Base-by-base conservation (phyloP, 2,888 invertebrate genomes). In the Scrobipalpa atriplicella region DNA sequence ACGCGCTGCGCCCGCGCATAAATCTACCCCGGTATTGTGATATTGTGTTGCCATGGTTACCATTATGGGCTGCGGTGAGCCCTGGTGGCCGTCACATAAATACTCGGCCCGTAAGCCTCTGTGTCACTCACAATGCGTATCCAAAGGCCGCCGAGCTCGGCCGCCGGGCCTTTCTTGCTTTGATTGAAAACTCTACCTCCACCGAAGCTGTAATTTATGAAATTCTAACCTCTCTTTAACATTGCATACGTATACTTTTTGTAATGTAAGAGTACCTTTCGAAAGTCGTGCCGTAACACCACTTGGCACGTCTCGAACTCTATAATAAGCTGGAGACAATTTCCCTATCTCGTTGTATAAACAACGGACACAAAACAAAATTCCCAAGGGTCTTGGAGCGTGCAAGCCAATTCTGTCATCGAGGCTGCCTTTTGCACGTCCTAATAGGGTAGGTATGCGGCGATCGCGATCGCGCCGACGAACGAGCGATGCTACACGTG, bases 41-140 rank as follows among this genome's bases (percentile, higher is more conserved):
- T 92, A 92, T 92, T 92, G 92, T 91, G 90, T 90, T 92, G 92
- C 91, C 87, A 90, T 91, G 21, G 90, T 90, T 91, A 91, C 91
- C 58, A 56, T 21, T 92, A 92, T 89, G 82, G 84, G 86, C 86
- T 81, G 83, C 82, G 78, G 83, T 52, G 9, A 21, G 52, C 38
- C 58, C 38, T 38, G 58, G 82, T 81, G 84, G 83, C 82, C 83
- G 85, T 87, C 86, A 81, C 87, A 89, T 90, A 90, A 90, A 91
- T 90, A 89, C 84, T 80, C 76, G 78, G 78, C 73, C 77, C 78
- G 79, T 79, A 74, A 80, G 81, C 75, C 75, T 74, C 79, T 39
- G 68, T 64, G 66, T 58, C 75, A 73, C 77, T 78, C 78, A 80
- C 78, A 80, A 80, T 51, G 52, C 29, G 19, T 60, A 29, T 39